Evolutionary conservation across 1,140 invertebrate species (phyloP).

Genomic region (Oncopodura yosiiana): DNA sequence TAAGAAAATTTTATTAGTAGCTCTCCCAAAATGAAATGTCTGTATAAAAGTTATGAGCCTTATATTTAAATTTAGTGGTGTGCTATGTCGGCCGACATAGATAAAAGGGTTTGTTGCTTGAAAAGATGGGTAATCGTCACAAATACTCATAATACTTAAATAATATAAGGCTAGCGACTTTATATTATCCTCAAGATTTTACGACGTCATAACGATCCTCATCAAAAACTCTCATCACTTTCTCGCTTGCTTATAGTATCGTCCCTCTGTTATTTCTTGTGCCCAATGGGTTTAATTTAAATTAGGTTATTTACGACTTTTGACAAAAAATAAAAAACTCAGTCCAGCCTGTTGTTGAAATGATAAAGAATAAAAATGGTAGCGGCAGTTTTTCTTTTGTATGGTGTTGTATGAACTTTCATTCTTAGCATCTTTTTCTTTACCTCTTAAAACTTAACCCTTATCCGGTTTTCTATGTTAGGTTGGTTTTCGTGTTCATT

Average conservation of each 20-base stretch:
- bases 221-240: slow-evolving; percentile 4
- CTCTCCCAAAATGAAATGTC: too few species aligned
- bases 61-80: slow-evolving; percentile 4
- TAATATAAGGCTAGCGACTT: slow-evolving; percentile 10
- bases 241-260: too few species aligned
- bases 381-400: background rate
- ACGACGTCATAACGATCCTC: slow-evolving; percentile 27
- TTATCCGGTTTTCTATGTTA: background rate
- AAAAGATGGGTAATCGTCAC: slow-evolving; percentile 12
- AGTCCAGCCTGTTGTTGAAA: too few species aligned
- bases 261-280: too few species aligned
- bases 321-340: too few species aligned
- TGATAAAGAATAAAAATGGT: too few species aligned
- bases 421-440: background rate
- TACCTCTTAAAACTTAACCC: slow-evolving; percentile 1
- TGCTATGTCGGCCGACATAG: too few species aligned
- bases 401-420: background rate
- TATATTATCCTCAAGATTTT: slow-evolving; percentile 20
- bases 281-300: slow-evolving; percentile 27
- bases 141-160: slow-evolving; percentile 14
- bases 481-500: too few species aligned
- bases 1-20: too few species aligned
- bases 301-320: slow-evolving; percentile 23
- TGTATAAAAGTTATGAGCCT: too few species aligned
- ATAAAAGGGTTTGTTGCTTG: too few species aligned